phyloP scores from a whole-genome alignment of 2,797 vertebrate genomes.

The Rhinogobio ventralis region DNA sequence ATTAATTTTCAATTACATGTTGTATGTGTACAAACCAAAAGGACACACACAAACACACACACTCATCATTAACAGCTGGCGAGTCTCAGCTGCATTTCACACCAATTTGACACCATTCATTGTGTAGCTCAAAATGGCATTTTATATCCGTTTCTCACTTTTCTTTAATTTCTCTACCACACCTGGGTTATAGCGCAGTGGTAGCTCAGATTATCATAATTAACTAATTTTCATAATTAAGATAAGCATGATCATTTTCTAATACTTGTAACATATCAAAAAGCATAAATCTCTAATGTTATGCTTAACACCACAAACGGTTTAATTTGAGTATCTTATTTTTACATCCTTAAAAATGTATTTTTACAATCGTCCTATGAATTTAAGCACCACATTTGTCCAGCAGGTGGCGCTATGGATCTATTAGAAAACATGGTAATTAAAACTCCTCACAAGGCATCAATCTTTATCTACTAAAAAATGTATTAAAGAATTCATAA shows the following conservation, averaged over 20 bases:
- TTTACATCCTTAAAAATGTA: not conserved
- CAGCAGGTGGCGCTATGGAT: slow-evolving; percentile 56
- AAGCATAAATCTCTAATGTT: not conserved
- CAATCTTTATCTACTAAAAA: not conserved
- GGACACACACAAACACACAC: not conserved
- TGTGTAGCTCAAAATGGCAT: not conserved
- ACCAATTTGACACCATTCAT: slow-evolving; percentile 32
- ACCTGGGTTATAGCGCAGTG: not conserved
- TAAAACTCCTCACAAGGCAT: not conserved
- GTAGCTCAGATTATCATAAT: not conserved
- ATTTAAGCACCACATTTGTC: slow-evolving; percentile 21
- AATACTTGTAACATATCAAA: not conserved
- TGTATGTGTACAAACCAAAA: not conserved
- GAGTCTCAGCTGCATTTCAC: slow-evolving; percentile 23
- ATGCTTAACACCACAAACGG: not conserved
- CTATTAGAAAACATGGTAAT: slow-evolving; percentile 21
- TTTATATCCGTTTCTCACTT: slow-evolving; percentile 22
- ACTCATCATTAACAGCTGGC: slow-evolving; percentile 33
- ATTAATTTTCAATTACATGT: not conserved
- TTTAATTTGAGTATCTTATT: not conserved
- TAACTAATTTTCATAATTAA: not conserved
- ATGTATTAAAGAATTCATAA: not conserved
- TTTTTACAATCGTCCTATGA: not conserved
- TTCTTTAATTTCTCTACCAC: slow-evolving; percentile 3
- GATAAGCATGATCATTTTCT: not conserved